These are phyloP conservation scores for Andrena minutula DNA, from an alignment of 2,888 invertebrate genomes.

Conservation along the genomic window DNA sequence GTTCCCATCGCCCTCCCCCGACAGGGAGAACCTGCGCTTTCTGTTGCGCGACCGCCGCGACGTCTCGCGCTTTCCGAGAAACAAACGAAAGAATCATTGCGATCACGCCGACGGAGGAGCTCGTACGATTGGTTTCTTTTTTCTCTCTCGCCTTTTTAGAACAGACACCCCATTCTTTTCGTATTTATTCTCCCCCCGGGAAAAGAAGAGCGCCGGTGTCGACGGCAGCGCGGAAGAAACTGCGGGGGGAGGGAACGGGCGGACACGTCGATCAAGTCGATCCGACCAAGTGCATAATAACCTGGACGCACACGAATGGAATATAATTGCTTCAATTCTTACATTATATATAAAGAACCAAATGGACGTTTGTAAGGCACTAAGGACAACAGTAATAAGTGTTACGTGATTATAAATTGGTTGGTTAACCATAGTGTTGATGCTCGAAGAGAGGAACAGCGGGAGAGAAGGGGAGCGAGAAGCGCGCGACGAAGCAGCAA, in stretches of 20 bases:
- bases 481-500: constrained; percentile 51
- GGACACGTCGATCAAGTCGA: constrained; percentile 56
- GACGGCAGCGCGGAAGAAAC: constrained; percentile 37
- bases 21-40: constrained; percentile 33
- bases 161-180: constrained; percentile 43
- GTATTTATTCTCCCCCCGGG: constrained; percentile 23
- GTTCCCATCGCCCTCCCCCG: constrained; percentile 43
- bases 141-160: constrained; percentile 20
- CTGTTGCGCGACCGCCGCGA: constrained; percentile 22
- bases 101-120: constrained; percentile 24
- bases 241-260: constrained; percentile 41
- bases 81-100: constrained; percentile 9
- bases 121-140: constrained; percentile 29
- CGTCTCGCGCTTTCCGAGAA: constrained; percentile 12
- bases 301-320: constrained; percentile 65
- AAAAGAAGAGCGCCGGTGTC: constrained; percentile 20
- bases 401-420: constrained; percentile 73
- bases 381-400: constrained; percentile 76
- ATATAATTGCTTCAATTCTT: constrained; percentile 74
- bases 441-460: constrained; percentile 43
- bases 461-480: constrained; percentile 27
- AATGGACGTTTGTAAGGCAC: constrained; percentile 76
- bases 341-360: constrained; percentile 72
- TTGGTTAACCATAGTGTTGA: constrained; percentile 63
- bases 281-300: constrained; percentile 69